These are phyloP conservation scores for Ichneumoninae sp. DNA, from an alignment of 2,888 invertebrate genomes.

Conservation along the genomic window DNA sequence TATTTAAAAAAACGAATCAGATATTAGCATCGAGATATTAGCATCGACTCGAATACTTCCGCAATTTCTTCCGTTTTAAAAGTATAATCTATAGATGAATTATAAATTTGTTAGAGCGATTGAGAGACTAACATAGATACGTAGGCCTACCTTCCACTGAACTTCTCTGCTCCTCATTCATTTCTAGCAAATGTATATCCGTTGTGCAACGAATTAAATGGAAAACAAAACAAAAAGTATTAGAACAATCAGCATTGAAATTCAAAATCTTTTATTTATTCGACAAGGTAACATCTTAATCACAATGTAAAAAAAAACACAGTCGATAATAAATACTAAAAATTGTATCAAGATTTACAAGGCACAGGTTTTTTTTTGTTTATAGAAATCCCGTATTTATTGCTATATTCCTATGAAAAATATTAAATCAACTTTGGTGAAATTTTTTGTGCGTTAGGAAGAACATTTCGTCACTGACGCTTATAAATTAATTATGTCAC, in stretches of 20 bases:
- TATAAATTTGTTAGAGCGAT: slow-evolving; percentile 2
- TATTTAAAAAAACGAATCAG: slow-evolving; percentile 1
- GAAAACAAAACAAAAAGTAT: slow-evolving; percentile 10
- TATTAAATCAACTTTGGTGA: slow-evolving; percentile 69
- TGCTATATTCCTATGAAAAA: slow-evolving; percentile 40
- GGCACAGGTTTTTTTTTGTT: slow-evolving; percentile 73
- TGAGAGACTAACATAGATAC: slow-evolving; percentile 17
- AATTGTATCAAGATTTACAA: slow-evolving; percentile 75
- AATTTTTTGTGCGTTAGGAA: slow-evolving; percentile 62
- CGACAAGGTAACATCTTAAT: slow-evolving; percentile 73
- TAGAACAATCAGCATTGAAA: slow-evolving; percentile 29
- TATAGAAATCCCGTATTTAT: slow-evolving; percentile 41
- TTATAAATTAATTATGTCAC: slow-evolving; percentile 43
- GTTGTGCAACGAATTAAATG: slow-evolving; percentile 52
- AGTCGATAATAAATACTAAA: slow-evolving; percentile 76
- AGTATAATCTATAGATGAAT: slow-evolving; percentile 19
- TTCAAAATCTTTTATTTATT: slow-evolving; percentile 63
- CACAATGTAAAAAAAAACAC: slow-evolving; percentile 75
- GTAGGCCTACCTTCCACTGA: slow-evolving; percentile 41
- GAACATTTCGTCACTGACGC: slow-evolving; percentile 44
- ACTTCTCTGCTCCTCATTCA: slow-evolving; percentile 7
- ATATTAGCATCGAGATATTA: slow-evolving; percentile 46
- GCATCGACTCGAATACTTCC: slow-evolving; percentile 51
- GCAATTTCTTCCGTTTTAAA: slow-evolving; percentile 56
- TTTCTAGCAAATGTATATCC: slow-evolving; percentile 19